phyloP scores from a whole-genome alignment of 2,797 vertebrate genomes.

The Limosa lapponica region DNA sequence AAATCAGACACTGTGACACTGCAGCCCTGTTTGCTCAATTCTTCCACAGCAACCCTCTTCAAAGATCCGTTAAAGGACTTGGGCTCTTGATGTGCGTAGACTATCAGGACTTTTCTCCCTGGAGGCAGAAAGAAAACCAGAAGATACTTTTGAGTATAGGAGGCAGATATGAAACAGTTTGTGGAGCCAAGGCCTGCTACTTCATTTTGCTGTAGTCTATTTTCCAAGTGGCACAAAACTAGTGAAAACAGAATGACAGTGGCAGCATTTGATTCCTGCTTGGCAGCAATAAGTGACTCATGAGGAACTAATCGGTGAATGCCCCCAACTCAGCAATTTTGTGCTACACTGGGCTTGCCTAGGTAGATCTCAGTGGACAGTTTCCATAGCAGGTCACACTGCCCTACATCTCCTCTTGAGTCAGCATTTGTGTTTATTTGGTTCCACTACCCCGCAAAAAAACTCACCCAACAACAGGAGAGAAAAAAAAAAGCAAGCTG shows the following conservation, averaged over 20 bases:
- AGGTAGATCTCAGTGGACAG: not conserved
- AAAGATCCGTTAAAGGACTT: slow-evolving; percentile 84
- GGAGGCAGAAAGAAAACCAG: not conserved
- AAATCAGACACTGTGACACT: slow-evolving; percentile 83
- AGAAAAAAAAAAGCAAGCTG: not conserved
- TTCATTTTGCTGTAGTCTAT: not conserved
- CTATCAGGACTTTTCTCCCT: slow-evolving; percentile 84
- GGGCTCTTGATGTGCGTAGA: slow-evolving; percentile 87
- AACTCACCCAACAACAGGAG: not conserved
- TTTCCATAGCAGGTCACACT: not conserved
- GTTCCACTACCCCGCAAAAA: not conserved
- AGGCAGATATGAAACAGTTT: not conserved
- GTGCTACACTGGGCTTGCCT: not conserved
- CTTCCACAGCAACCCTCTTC: slow-evolving; percentile 80
- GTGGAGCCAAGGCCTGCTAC: not conserved
- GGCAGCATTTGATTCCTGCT: not conserved
- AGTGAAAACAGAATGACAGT: not conserved
- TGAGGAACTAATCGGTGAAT: not conserved
- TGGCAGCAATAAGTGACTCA: not conserved
- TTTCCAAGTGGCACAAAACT: not conserved
- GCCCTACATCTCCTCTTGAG: not conserved
- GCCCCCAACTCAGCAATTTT: not conserved
- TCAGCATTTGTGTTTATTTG: not conserved
- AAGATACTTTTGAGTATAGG: not conserved
- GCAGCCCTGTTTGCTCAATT: slow-evolving; percentile 79